Percentiles rank a stretch among this genome's conserved stretches.
phyloP scores from a whole-genome alignment of 1,140 invertebrate species.

The Bombus fervidus region DNA sequence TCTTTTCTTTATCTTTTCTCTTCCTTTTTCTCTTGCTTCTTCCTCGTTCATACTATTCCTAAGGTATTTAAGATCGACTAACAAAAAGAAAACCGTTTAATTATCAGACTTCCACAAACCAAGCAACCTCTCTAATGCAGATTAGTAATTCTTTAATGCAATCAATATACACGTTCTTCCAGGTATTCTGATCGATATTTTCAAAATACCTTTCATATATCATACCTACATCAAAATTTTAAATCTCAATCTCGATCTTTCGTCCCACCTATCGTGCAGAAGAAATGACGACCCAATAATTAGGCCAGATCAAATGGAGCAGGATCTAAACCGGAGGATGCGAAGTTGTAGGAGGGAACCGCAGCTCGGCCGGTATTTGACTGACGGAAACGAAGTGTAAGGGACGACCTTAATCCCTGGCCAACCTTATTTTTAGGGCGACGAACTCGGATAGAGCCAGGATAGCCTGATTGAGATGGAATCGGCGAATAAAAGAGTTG shows the following conservation, averaged over 20 bases:
- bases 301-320: conserved; percentile 6
- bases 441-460: conserved; percentile 29
- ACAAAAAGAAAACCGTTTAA: too few species aligned
- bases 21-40: too few species aligned
- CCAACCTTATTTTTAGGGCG: conserved; percentile 49
- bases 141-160: too few species aligned
- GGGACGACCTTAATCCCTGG: conserved; percentile 51
- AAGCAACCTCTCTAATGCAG: too few species aligned
- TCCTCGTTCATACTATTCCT: too few species aligned
- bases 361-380: not conserved
- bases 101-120: too few species aligned
- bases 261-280: not conserved
- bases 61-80: too few species aligned
- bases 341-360: not conserved
- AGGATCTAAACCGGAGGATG: conserved; percentile 13
- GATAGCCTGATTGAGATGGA: conserved; percentile 81
- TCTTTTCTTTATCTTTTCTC: too few species aligned
- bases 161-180: not conserved
- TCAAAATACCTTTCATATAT: not conserved
- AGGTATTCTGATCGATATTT: not conserved
- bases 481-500: conserved; percentile 82
- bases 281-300: conserved; percentile 2
- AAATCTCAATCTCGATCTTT: not conserved
- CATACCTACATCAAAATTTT: not conserved
- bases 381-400: conserved; percentile 14